These are phyloP conservation scores for Grallaria varia DNA, from an alignment of 2,113 vertebrate species.

Conservation along the genomic window DNA sequence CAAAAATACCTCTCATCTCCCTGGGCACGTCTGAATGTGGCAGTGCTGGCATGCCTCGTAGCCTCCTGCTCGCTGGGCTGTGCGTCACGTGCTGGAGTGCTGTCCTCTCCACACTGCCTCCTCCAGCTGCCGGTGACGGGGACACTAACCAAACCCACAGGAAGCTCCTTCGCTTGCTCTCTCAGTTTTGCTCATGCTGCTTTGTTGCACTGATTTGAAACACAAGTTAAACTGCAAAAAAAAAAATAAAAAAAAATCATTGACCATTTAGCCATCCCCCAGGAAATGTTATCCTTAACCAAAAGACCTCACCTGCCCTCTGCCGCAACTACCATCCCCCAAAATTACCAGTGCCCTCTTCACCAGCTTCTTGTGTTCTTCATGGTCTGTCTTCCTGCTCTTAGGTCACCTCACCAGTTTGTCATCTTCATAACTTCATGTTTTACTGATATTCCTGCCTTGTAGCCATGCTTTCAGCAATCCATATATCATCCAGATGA, in stretches of 20 bases:
- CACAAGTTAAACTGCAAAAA: neutral
- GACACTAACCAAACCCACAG: neutral
- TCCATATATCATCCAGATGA: neutral
- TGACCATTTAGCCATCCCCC: neutral
- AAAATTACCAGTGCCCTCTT: neutral
- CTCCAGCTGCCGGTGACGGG: neutral
- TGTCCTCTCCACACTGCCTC: neutral
- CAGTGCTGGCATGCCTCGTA: neutral
- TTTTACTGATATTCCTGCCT: neutral
- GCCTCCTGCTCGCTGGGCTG: neutral
- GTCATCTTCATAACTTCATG: fast-evolving
- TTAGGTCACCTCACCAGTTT: neutral
- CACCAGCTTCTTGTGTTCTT: neutral
- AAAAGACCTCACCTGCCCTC: neutral
- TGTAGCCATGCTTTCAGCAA: neutral
- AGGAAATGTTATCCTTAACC: neutral
- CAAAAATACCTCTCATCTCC: neutral
- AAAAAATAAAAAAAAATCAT: neutral
- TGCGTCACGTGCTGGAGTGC: neutral
- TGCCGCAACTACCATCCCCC: neutral
- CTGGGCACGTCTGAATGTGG: neutral
- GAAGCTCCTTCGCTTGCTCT: neutral
- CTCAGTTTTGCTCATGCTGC: neutral
- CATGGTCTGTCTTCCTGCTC: neutral
- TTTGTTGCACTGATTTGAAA: neutral